Conservation (phyloP, 2,888 invertebrate genomes). For the Trissonchulus latispiculum region DNA sequence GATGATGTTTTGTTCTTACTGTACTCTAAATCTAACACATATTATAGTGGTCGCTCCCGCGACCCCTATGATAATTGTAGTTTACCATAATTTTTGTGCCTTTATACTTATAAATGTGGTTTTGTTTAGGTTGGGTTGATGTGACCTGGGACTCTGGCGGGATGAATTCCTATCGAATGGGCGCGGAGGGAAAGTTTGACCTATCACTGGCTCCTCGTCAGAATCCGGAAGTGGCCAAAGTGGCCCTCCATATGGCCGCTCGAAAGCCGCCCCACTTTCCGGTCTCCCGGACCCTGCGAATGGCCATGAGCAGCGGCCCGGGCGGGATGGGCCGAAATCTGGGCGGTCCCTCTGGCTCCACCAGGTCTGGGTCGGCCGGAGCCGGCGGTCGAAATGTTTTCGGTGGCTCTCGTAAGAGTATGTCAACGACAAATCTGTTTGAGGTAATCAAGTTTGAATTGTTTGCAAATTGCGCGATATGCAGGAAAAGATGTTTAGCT, state of each 20-base stretch:
- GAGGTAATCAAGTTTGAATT: too few species aligned
- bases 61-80: too few species aligned
- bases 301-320: background rate
- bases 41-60: too few species aligned
- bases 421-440: slow-evolving; percentile 42
- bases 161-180: slow-evolving; percentile 90
- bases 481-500: too few species aligned
- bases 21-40: too few species aligned
- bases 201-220: slow-evolving; percentile 11
- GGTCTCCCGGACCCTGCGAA: background rate
- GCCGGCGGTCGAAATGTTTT: slow-evolving; percentile 17
- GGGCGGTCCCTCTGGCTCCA: too few species aligned
- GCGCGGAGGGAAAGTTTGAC: slow-evolving; percentile 89
- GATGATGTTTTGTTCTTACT: too few species aligned
- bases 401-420: slow-evolving; percentile 31
- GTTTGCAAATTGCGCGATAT: too few species aligned
- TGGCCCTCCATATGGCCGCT: background rate
- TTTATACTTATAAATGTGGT: background rate
- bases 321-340: slow-evolving; percentile 27
- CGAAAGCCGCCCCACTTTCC: background rate
- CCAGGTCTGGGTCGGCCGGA: too few species aligned
- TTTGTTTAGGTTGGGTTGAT: slow-evolving; percentile 76
- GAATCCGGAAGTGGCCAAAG: background rate
- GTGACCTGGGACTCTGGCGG: slow-evolving; percentile 96
- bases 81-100: too few species aligned